Conservation (phyloP, 1,140 invertebrate genomes). For the Calliopsis andreniformis region DNA sequence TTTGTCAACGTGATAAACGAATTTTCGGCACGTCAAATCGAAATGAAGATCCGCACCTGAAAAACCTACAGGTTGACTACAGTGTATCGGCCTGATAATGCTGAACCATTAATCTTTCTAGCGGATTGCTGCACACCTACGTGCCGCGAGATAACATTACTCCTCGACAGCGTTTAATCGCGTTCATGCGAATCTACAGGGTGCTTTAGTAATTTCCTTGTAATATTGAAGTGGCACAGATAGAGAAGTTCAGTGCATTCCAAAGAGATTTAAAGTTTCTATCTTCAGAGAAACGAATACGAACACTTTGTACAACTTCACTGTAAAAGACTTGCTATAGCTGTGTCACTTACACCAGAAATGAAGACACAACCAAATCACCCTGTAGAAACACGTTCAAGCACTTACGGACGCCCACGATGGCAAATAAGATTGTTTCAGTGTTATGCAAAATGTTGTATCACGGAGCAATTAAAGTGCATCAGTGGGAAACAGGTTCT, state of each 20-base stretch:
- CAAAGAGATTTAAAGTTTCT: no score
- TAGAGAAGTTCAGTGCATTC: no score
- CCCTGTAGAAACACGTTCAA: background rate
- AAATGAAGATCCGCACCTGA: constrained; percentile 14
- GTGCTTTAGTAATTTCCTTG: background rate
- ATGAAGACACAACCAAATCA: no score
- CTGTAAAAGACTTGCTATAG: no score
- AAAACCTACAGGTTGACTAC: constrained; percentile 5
- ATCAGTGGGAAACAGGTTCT: background rate
- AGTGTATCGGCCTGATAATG: constrained; percentile 11
- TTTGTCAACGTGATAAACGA: constrained; percentile 15
- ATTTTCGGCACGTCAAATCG: constrained; percentile 19
- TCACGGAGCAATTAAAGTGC: background rate
- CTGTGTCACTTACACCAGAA: no score
- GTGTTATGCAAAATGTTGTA: background rate
- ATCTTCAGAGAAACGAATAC: no score
- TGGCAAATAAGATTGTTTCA: background rate
- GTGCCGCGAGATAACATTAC: constrained; percentile 6
- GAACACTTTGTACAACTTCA: no score
- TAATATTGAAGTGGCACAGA: no score
- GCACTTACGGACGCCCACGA: background rate
- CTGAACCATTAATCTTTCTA: constrained; percentile 39
- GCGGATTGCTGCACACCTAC: constrained; percentile 5
- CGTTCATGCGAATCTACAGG: background rate
- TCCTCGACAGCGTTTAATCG: constrained; percentile 7